These are phyloP conservation scores for Actinia tenebrosa DNA, from an alignment of 64 coral and sea anemone genomes.

Conservation along the genomic window DNA sequence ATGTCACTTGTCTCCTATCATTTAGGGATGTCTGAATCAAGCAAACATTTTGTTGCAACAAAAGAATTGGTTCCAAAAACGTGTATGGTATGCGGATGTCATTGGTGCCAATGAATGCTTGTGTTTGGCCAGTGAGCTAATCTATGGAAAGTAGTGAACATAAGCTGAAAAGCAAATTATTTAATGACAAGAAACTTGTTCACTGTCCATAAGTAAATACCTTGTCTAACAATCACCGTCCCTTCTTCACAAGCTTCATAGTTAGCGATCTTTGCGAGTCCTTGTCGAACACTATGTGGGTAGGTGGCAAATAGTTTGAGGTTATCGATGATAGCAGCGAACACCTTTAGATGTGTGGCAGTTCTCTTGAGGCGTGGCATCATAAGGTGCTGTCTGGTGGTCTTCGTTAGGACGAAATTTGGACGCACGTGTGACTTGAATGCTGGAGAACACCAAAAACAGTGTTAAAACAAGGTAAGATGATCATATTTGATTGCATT, in stretches of 20 bases:
- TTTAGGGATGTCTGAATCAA: too few relatives aligned
- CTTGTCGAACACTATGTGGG: constrained; percentile 37
- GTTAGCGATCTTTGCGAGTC: constrained; percentile 61
- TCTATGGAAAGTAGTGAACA: too few relatives aligned
- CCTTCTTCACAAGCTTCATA: constrained; percentile 72
- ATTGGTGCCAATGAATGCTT: too few relatives aligned
- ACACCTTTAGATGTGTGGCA: constrained; percentile 45
- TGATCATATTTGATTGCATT: background rate
- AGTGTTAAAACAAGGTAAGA: background rate
- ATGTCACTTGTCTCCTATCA: too few relatives aligned
- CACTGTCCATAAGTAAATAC: constrained; percentile 1
- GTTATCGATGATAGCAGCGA: constrained; percentile 49
- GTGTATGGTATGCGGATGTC: too few relatives aligned
- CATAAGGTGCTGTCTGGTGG: constrained; percentile 33
- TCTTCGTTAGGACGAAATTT: constrained; percentile 22
- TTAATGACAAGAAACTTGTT: too few relatives aligned
- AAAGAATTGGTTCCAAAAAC: too few relatives aligned
- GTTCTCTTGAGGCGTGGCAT: constrained; percentile 42
- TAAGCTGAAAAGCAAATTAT: too few relatives aligned
- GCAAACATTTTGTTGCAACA: too few relatives aligned
- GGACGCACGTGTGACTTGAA: constrained; percentile 46
- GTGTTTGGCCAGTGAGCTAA: too few relatives aligned
- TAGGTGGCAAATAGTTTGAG: constrained; percentile 62
- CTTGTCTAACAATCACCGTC: constrained; percentile 59
- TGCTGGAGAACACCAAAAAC: background rate